Evolutionary conservation across 2,797 vertebrate genomes (phyloP).

Genomic region (Carduelis carduelis): DNA sequence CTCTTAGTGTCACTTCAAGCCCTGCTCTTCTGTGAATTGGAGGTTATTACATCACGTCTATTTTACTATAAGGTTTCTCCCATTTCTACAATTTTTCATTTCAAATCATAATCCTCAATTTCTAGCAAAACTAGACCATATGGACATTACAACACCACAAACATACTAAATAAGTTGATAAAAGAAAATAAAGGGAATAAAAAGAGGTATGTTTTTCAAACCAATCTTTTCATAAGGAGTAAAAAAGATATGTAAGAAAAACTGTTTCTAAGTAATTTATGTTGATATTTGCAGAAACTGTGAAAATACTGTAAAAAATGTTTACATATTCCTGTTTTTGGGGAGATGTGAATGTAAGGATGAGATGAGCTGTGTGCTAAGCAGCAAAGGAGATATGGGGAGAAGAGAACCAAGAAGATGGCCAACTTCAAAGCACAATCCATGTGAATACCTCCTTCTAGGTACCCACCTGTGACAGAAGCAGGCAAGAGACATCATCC

Average conservation of each 20-base stretch:
- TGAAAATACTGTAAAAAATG: not conserved
- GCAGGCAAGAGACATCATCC: not conserved
- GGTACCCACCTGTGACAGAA: not conserved
- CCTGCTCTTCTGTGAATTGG: not conserved
- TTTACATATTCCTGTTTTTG: not conserved
- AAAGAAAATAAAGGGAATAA: not conserved
- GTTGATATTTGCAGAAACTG: not conserved
- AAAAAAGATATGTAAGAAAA: not conserved
- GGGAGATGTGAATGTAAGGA: not conserved
- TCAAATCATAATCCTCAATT: not conserved
- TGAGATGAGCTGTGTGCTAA: not conserved
- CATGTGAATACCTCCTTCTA: not conserved
- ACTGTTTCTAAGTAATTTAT: not conserved
- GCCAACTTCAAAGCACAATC: not conserved
- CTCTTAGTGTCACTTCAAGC: not conserved
- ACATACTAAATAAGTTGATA: not conserved
- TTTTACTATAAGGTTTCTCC: not conserved
- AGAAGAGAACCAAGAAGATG: not conserved
- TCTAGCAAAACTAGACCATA: not conserved
- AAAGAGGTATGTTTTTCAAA: not conserved
- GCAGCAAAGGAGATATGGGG: not conserved
- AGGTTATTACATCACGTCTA: not conserved
- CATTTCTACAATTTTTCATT: constrained; percentile 1
- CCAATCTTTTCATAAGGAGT: not conserved
- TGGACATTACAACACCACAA: not conserved